Evolutionary conservation across 2,113 vertebrate species (phyloP), one percentile per base, ranked within the genome.

Genomic region (Chlorodrepanis virens): DNA sequence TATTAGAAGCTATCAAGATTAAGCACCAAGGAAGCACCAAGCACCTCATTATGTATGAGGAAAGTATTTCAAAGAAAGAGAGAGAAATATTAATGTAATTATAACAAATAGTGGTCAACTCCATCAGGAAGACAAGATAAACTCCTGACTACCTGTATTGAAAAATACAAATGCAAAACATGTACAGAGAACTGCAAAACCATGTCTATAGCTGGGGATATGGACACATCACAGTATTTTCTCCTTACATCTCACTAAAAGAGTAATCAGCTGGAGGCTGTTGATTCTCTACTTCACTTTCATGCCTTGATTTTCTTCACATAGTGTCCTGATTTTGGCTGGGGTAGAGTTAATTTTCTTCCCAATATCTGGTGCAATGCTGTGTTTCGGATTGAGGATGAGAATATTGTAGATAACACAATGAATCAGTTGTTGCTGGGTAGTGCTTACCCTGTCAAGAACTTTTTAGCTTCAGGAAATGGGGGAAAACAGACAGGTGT

Each of bases 41-140:
- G 35, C 35, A 35, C 35, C 35, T 35, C 35, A 35, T 39, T 71
- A 40, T 60, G 10, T 33, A 69, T 70, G 28, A 69, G 64, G n/a
- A 84, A 84, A 81, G 24, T 31, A 57, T 91, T 93, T 74, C 45
- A 70, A 81, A 49, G 31, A 37, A 77, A 44, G 27, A 83, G 14
- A 39, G 7, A 31, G 15, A 76, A 92, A 63, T 39, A 65, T 11
- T 50, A 28, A 7, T 25, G 7, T 71, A 5, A 24, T 45, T 59
- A 6, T 44, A 79, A 61, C 19, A 83, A 28, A 49, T 14, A 29
- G 18, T 27, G 28, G 5, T 75, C 16, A 14, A 24, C 6, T 25
- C 17, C 10, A 33, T 45, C n/a, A 71, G 47, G 39, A 50, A 80
- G 44, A 49, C 12, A 75, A 53, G 31, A 71, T 29, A 89, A 89